phyloP scores from a whole-genome alignment of 2,888 invertebrate genomes.

The Opisthograptis luteolata region DNA sequence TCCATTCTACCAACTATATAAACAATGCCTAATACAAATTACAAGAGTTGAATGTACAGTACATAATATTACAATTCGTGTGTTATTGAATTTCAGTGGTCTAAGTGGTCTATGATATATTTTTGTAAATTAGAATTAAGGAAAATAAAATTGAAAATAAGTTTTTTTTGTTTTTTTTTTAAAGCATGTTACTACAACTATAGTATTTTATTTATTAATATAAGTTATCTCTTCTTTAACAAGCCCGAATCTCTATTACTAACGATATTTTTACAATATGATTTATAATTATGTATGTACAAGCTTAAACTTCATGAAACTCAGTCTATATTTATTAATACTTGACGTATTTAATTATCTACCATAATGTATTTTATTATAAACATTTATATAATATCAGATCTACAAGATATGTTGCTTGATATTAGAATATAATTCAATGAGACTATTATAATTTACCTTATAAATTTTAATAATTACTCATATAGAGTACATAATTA shows the following conservation, averaged over 20 bases:
- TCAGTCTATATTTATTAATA: slow-evolving; percentile 76
- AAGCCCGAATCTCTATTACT: slow-evolving; percentile 3
- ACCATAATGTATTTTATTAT: slow-evolving; percentile 41
- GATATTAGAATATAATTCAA: slow-evolving; percentile 22
- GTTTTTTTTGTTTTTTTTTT: background rate
- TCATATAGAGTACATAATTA: slow-evolving; percentile 19
- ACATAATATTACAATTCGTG: too few species aligned
- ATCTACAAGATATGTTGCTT: slow-evolving; percentile 53
- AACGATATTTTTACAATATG: background rate
- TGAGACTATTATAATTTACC: slow-evolving; percentile 16
- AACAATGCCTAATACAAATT: background rate
- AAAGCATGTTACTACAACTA: slow-evolving; percentile 3
- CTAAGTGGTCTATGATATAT: too few species aligned
- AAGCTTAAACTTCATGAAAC: slow-evolving; percentile 57
- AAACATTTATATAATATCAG: slow-evolving; percentile 39
- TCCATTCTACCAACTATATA: too few species aligned
- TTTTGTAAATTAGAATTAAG: too few species aligned
- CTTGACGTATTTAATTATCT: slow-evolving; percentile 48
- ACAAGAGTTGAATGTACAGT: too few species aligned
- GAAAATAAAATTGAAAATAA: too few species aligned
- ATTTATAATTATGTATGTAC: slow-evolving; percentile 51
- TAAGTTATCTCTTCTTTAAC: background rate
- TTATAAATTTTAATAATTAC: slow-evolving; percentile 4
- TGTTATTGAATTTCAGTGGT: too few species aligned
- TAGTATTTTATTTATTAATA: too few species aligned